Percentiles rank a stretch among this genome's conserved stretches.
phyloP scores from a whole-genome alignment of 2,113 vertebrate genomes.

The Phyllostomus hastatus region DNA sequence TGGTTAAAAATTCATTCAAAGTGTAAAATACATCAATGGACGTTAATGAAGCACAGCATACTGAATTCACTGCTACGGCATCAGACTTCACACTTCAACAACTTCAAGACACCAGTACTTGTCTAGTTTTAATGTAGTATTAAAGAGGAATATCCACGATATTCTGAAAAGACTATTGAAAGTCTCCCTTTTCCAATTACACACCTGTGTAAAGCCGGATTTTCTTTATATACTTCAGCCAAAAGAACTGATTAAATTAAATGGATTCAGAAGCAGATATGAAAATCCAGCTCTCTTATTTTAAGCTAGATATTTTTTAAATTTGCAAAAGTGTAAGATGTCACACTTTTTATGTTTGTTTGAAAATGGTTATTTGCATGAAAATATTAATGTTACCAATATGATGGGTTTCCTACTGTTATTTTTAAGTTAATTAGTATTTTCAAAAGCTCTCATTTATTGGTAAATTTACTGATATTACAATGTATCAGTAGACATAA shows the following conservation, averaged over 20 bases:
- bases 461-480: background rate
- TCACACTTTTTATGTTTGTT: background rate
- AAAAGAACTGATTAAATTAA: background rate
- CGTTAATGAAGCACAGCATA: background rate
- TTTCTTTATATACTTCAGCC: background rate
- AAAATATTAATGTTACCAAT: background rate
- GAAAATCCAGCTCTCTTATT: background rate
- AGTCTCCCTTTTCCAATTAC: background rate
- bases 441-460: background rate
- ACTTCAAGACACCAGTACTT: background rate
- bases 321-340: background rate
- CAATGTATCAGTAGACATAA: background rate
- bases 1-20: background rate
- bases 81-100: background rate
- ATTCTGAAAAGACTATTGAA: background rate
- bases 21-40: background rate
- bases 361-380: background rate
- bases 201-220: background rate
- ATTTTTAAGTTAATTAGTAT: conserved; percentile 15
- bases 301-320: background rate
- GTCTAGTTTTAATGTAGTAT: background rate
- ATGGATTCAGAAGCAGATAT: background rate
- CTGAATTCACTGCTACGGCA: background rate
- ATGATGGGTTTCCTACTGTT: background rate
- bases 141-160: background rate